Base-by-base conservation (phyloP, 1,140 invertebrate species). In the Mamestra configurata region DNA sequence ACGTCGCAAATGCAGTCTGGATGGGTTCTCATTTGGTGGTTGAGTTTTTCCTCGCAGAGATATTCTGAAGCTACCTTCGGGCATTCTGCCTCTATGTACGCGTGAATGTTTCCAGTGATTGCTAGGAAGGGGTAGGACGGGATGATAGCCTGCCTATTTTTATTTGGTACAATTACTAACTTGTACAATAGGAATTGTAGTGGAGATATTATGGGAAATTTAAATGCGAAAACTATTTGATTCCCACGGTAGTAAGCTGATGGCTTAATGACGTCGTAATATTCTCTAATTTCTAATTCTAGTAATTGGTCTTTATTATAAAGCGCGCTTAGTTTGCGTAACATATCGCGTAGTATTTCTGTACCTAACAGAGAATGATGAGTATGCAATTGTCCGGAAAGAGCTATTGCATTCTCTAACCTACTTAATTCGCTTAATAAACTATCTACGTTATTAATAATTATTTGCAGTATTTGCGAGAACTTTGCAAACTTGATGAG, bases 351-450 rank as follows among this genome's bases (percentile, higher is more conserved):
- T 59, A 87, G 27, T 8, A 55, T 18, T 37, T 72, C 43, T 73
- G 80, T 57, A 72, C 40, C 80, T 57, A 89, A 46, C 77, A 87
- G 83, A 4, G 78, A 84, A 82, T 88, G 82, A 53, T 79, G 83
- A 35, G 71, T 81, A 11, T 20, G 79, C 66, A 40, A 8, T 40
- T 80, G 77, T 57, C 83, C 88, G 80, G 88, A 88, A 46, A 40
- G 37, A 8, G 86, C 86, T 84, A 89, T 68, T 22, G 43, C 81
- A 82, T 86, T 88, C 78, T 88, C 85, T 79, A 88, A 73, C 61
- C 73, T 83, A 77, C 68, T 35, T 71, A 88, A n/a, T 76, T 87
- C 86, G 15, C 82, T 64, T 24, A 76, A 83, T 40, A 89, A 57
- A n/a, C 81, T 73, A 1, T 89, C 83, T 15, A 84, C 79, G 11